A percentile compares a stretch with the other conserved stretches of the same genome.
Conservation (phyloP, 2,888 invertebrate species). For the Cantharis flavilabris region DNA sequence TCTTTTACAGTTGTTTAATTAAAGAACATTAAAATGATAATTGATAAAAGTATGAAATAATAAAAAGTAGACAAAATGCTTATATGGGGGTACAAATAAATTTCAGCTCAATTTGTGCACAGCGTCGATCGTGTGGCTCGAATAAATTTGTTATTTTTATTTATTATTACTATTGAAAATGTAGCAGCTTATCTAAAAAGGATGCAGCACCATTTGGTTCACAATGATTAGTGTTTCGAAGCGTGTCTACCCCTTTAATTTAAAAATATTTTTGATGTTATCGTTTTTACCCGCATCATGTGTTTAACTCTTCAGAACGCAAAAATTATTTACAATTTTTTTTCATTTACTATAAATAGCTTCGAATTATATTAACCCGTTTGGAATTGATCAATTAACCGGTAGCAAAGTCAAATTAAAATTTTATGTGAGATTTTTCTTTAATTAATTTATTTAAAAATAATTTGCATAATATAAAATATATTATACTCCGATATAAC, state of each 20-base stretch:
- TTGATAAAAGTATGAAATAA: background rate
- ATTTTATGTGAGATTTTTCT: too few relatives aligned
- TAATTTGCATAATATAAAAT: background rate
- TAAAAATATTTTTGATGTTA: slow-evolving; percentile 1
- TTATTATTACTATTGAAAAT: background rate
- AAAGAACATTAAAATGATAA: background rate
- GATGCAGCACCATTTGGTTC: background rate
- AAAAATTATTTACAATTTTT: background rate
- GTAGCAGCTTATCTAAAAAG: background rate
- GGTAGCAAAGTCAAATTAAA: background rate
- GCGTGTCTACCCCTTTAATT: background rate
- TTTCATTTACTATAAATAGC: background rate
- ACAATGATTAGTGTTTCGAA: background rate
- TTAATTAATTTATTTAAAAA: background rate
- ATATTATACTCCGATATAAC: background rate
- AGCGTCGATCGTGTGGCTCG: background rate
- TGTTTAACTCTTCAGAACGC: background rate
- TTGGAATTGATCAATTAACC: background rate
- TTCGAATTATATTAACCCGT: background rate
- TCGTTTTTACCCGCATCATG: background rate
- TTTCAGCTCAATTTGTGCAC: background rate
- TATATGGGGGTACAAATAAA: background rate
- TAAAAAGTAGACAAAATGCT: too few relatives aligned
- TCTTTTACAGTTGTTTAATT: background rate
- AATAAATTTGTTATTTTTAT: background rate